Conservation (phyloP, 2,113 vertebrate genomes). For the Campylomormyrus numenius region DNA sequence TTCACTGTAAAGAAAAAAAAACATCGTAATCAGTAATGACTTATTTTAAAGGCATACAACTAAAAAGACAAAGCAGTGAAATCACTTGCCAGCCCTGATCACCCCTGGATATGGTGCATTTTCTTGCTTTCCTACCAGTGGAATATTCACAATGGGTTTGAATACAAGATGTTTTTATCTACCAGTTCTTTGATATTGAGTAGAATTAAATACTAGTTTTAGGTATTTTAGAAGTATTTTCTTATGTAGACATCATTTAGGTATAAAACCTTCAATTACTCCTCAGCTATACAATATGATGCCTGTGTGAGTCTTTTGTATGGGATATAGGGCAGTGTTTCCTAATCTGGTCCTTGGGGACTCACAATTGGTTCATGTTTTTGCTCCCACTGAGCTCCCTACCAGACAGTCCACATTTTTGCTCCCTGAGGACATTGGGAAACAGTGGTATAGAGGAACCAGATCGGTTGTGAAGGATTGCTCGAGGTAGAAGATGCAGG, state of each 20-base stretch:
- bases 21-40: conserved; percentile 62
- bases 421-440: background rate
- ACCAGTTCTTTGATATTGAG: background rate
- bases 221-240: background rate
- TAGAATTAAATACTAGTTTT: background rate
- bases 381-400: too few relatives aligned
- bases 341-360: background rate
- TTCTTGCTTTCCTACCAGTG: conserved; percentile 38
- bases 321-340: background rate
- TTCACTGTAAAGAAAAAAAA: conserved; percentile 67
- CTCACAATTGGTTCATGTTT: background rate
- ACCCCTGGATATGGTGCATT: conserved; percentile 45
- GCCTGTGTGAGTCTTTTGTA: background rate
- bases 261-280: background rate
- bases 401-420: too few relatives aligned
- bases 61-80: conserved; percentile 67
- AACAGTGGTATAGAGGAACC: background rate
- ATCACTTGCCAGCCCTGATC: conserved; percentile 47
- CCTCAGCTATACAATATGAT: background rate
- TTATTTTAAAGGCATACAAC: conserved; percentile 64
- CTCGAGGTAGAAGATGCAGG: background rate
- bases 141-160: conserved; percentile 36
- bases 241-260: background rate
- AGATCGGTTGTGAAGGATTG: background rate
- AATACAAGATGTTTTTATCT: background rate